Evolutionary conservation across 64 coral and sea anemone species (phyloP), one percentile per base, ranked within the genome.

Genomic region (Montipora capricornis): DNA sequence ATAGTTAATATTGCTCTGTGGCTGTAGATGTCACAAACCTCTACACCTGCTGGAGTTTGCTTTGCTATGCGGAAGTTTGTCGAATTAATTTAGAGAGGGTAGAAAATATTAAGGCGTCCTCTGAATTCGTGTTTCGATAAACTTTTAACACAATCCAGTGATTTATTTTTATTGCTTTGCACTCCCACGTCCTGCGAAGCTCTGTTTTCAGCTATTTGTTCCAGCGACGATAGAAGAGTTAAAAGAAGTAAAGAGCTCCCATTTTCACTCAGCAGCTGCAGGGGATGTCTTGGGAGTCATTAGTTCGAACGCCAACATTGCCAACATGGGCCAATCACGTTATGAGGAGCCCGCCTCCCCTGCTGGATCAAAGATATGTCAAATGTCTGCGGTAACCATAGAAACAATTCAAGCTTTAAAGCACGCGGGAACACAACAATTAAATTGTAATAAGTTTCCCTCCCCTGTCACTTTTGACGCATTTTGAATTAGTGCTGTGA

Each of bases 401-500:
- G 82, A 20, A 86, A 86, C 82, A 48, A 24, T 22, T 47, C 6
- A n/a, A 71, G 47, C 82, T 50, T 44, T 71, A n/a, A 86, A 50
- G 82, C 82, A 24, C 5, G 82, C 22, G 66, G 47, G 17, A 71
- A 11, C 15, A 49, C 46, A 64, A 64, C 13, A 14, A 9, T 49
- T 49, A 20, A 86, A 17, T 49, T 46, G 64, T 86, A 86, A 86
- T 86, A 8, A 86, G 82, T 86, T 86, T 48, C 17, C 64, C 82
- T 71, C 82, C 82, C 20, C 14, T 17, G 17, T 8, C 16, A 8
- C 61, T 64, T 64, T 64, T 6, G 17, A 4, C 66, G 44, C 60
- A 86, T 86, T 86, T 73, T 86, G 82, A 86, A 69, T 86, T 3
- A 86, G n/a, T 57, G 11, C 55, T 16, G 11, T 10, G 46, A 6